Evolutionary conservation across 2,888 invertebrate genomes (phyloP).

Genomic region (Hyposoter dolosus): DNA sequence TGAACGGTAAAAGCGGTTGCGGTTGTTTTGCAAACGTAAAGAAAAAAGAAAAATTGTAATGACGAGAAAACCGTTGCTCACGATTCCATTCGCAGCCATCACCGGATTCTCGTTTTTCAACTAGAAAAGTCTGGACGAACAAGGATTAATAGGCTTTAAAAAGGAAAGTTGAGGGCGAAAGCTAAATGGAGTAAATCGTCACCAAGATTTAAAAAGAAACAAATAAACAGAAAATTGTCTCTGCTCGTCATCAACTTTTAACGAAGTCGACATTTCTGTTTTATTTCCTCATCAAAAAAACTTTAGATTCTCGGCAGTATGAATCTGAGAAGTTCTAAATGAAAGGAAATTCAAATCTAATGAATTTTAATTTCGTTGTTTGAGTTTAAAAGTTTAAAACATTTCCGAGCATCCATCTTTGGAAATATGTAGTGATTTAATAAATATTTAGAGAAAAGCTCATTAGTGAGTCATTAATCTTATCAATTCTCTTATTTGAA

Average conservation of each 20-base stretch:
- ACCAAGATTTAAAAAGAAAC: background rate
- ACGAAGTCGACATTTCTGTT: background rate
- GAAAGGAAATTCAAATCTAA: too few relatives aligned
- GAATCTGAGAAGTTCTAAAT: too few relatives aligned
- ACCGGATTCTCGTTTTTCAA: slow-evolving; percentile 27
- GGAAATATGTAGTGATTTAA: too few relatives aligned
- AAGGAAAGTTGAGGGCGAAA: slow-evolving; percentile 26
- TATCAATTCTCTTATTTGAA: background rate
- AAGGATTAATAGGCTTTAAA: slow-evolving; percentile 10
- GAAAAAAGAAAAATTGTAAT: slow-evolving; percentile 18
- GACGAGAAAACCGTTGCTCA: slow-evolving; percentile 40
- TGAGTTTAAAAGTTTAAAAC: too few relatives aligned
- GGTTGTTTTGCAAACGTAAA: slow-evolving; percentile 31
- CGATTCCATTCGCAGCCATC: slow-evolving; percentile 45
- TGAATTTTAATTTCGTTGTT: too few relatives aligned
- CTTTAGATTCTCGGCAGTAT: too few relatives aligned
- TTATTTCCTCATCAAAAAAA: background rate
- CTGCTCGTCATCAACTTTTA: background rate
- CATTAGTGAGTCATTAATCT: background rate
- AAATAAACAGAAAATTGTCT: background rate
- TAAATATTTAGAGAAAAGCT: too few relatives aligned
- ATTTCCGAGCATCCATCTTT: too few relatives aligned
- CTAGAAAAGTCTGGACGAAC: background rate
- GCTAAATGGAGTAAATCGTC: slow-evolving; percentile 11
- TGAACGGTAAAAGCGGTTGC: slow-evolving; percentile 61